phyloP scores from a whole-genome alignment of 2,113 vertebrate species.

The Telmatochromis sp. region DNA sequence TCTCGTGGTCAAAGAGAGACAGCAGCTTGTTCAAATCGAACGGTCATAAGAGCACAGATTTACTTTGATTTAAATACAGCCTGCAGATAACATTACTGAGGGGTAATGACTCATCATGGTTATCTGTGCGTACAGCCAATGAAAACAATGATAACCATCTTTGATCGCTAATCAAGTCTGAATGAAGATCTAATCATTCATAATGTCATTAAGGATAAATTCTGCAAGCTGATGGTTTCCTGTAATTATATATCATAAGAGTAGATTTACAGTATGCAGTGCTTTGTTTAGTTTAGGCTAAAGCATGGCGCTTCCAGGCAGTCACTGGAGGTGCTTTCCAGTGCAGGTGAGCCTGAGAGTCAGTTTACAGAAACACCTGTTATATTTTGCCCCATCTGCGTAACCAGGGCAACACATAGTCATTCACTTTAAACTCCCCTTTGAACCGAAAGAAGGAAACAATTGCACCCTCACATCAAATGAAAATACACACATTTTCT shows the following conservation, averaged over 20 bases:
- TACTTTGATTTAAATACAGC: slow-evolving; percentile 10
- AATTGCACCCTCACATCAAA: not conserved
- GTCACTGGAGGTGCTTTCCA: not conserved
- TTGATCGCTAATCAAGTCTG: not conserved
- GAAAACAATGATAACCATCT: not conserved
- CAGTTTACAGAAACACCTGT: slow-evolving; percentile 70
- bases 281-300: not conserved
- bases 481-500: not conserved
- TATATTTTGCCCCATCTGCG: slow-evolving; percentile 33
- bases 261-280: not conserved
- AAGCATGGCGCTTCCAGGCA: not conserved
- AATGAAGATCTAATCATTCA: not conserved
- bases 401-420: slow-evolving; percentile 38
- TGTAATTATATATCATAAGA: not conserved
- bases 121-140: not conserved
- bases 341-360: slow-evolving; percentile 40
- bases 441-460: not conserved
- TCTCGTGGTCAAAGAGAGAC: not conserved
- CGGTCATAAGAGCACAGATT: not conserved
- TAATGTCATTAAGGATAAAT: not conserved
- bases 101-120: not conserved
- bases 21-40: not conserved
- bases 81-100: not conserved
- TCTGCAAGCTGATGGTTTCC: not conserved
- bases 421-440: not conserved